A percentile compares a stretch with the other conserved stretches of the same genome.
Evolutionary conservation across 2,113 vertebrate species (phyloP).

Genomic region (Pterocles burchelli): DNA sequence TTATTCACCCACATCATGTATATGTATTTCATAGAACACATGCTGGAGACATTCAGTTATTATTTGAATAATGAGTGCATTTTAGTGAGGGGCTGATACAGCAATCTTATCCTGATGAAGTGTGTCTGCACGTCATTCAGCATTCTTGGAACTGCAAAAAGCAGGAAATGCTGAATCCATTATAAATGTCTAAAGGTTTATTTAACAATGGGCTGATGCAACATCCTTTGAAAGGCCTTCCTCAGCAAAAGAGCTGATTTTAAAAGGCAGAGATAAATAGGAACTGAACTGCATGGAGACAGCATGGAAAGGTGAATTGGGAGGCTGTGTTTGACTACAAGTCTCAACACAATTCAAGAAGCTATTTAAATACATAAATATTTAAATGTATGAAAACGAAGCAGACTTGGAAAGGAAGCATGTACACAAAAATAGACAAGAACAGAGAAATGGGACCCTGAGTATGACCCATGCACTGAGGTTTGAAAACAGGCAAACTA

Average conservation of each 20-base stretch:
- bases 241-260: conserved; percentile 59
- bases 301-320: conserved; percentile 21
- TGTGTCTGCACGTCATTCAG: conserved; percentile 58
- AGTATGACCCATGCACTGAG: neutral
- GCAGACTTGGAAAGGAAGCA: neutral
- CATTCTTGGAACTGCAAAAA: conserved; percentile 52
- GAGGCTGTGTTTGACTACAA: conserved; percentile 25
- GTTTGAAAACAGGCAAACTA: neutral
- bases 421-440: neutral
- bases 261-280: conserved; percentile 55
- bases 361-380: conserved; percentile 53
- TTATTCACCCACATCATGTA: conserved; percentile 37
- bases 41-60: conserved; percentile 54
- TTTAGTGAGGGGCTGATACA: conserved; percentile 66
- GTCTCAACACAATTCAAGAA: conserved; percentile 26
- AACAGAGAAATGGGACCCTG: neutral
- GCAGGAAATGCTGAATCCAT: conserved; percentile 68
- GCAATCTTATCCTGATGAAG: conserved; percentile 63
- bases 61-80: conserved; percentile 62
- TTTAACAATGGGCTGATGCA: conserved; percentile 66
- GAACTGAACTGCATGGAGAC: conserved; percentile 18
- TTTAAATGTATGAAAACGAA: conserved; percentile 33
- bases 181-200: conserved; percentile 61
- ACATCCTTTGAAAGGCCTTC: conserved; percentile 56
- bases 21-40: conserved; percentile 54